phyloP scores from a whole-genome alignment of 2,113 vertebrate species.

The Corythaeola cristata region DNA sequence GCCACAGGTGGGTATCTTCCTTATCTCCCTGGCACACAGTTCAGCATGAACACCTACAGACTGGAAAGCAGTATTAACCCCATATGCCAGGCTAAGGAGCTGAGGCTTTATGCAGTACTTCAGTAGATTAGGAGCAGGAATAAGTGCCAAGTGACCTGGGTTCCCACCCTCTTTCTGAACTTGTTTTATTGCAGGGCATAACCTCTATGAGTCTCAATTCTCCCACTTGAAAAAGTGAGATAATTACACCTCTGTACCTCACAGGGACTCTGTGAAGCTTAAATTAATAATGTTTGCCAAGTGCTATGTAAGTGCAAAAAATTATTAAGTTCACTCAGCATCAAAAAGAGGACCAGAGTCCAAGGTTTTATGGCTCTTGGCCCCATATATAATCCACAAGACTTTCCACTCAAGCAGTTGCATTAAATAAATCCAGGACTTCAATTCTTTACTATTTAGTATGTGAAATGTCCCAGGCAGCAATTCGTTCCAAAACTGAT shows the following conservation, averaged over 20 bases:
- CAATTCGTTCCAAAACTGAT: not conserved
- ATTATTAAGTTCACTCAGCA: slow-evolving; percentile 17
- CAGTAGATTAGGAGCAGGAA: not conserved
- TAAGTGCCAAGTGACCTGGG: not conserved
- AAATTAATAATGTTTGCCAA: slow-evolving; percentile 42
- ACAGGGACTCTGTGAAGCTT: not conserved
- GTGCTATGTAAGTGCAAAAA: not conserved
- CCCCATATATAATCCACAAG: not conserved
- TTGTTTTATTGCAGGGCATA: slow-evolving; percentile 12
- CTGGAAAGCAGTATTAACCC: not conserved
- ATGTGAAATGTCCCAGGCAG: not conserved
- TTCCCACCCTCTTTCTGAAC: not conserved
- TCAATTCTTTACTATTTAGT: not conserved
- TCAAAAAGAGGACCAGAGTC: not conserved
- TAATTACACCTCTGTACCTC: slow-evolving; percentile 31
- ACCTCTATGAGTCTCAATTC: not conserved
- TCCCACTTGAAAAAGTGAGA: slow-evolving; percentile 18
- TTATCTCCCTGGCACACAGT: not conserved
- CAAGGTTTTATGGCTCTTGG: not conserved
- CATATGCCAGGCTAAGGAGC: not conserved
- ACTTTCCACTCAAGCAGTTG: not conserved
- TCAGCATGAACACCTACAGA: not conserved
- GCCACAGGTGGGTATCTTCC: not conserved
- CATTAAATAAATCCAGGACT: not conserved
- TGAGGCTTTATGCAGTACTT: not conserved